phyloP scores from a whole-genome alignment of 2,797 vertebrate species.

The Sebastes baramenuke region DNA sequence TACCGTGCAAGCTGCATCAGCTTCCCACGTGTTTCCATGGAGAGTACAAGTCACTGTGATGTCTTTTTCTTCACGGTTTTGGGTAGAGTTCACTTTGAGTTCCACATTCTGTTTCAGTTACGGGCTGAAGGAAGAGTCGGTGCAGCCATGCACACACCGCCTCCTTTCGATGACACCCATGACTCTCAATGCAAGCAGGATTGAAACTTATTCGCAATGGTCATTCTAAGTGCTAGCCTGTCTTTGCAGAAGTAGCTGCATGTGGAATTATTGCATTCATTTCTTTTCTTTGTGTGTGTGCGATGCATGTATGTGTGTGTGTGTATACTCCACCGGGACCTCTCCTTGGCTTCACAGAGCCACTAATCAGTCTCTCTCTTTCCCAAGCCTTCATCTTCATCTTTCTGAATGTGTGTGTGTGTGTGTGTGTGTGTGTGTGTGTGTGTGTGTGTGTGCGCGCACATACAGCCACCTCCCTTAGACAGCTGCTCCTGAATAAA shows the following conservation, averaged over 20 bases:
- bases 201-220: conserved; percentile 10
- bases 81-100: conserved; percentile 33
- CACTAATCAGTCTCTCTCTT: conserved; percentile 58
- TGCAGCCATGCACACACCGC: not conserved
- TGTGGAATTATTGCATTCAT: conserved; percentile 27
- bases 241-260: conserved; percentile 12
- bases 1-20: not conserved
- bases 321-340: conserved; percentile 10
- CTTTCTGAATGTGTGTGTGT: conserved; percentile 16
- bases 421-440: conserved; percentile 19
- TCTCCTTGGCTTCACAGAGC: conserved; percentile 36
- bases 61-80: conserved; percentile 24
- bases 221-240: conserved; percentile 7
- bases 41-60: not conserved
- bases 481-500: conserved; percentile 83
- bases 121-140: not conserved
- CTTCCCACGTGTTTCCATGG: not conserved
- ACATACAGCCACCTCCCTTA: conserved; percentile 49
- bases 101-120: conserved; percentile 41
- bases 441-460: conserved; percentile 32
- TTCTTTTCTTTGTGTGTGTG: not conserved
- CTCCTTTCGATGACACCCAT: conserved; percentile 22
- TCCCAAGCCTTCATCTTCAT: conserved; percentile 44
- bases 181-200: conserved; percentile 20
- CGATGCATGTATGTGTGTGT: not conserved